Conservation (phyloP, 2,797 vertebrate species). For the Trematomus bernacchii region DNA sequence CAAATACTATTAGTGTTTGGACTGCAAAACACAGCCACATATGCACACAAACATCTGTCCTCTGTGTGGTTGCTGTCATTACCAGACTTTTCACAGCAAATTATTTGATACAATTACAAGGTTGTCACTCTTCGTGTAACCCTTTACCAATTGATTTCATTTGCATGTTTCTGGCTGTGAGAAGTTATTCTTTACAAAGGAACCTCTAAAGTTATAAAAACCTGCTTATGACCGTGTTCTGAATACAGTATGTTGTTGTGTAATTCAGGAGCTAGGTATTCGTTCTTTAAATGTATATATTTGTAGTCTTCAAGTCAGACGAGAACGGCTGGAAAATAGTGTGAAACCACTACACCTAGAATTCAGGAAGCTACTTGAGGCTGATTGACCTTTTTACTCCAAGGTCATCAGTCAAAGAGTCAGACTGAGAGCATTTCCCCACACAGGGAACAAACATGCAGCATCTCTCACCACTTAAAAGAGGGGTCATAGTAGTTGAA, state of each 20-base stretch:
- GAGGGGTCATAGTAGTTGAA: constrained; percentile 22
- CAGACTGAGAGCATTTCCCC: constrained; percentile 16
- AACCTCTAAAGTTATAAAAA: background rate
- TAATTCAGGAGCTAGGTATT: background rate
- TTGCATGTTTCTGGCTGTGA: no score
- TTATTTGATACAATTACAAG: no score
- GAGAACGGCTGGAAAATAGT: background rate
- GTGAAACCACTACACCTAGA: background rate
- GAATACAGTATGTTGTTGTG: background rate
- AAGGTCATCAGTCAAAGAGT: constrained; percentile 46
- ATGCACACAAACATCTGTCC: no score
- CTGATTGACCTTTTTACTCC: constrained; percentile 17
- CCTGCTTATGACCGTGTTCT: background rate
- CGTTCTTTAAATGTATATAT: background rate
- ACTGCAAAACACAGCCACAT: no score
- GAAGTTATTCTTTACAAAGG: background rate
- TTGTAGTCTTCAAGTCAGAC: background rate
- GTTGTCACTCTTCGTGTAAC: no score
- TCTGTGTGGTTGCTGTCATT: no score
- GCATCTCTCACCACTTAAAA: constrained; percentile 17
- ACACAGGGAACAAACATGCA: constrained; percentile 16
- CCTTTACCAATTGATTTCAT: no score
- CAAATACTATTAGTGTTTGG: no score
- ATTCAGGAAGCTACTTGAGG: constrained; percentile 20
- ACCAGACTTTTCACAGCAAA: no score